phyloP scores from a whole-genome alignment of 1,140 invertebrate species.

The Hylaeus anthracinus region DNA sequence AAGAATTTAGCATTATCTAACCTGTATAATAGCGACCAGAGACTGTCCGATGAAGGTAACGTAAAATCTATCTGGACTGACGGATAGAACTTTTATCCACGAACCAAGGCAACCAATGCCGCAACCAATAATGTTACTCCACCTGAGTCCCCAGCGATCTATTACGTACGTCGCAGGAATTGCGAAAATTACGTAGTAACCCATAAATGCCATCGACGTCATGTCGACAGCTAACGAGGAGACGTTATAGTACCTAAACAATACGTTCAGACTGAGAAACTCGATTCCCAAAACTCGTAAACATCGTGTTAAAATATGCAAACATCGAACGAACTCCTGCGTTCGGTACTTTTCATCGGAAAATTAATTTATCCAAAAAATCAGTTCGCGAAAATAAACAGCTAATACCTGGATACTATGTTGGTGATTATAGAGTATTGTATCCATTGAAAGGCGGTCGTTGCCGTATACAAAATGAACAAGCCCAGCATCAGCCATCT shows the following conservation, averaged over 20 bases:
- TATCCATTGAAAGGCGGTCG: constrained; percentile 83
- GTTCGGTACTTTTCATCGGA: too few species aligned
- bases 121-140: constrained; percentile 74
- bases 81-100: constrained; percentile 87
- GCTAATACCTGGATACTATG: constrained; percentile 76
- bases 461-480: constrained; percentile 81
- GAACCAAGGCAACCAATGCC: constrained; percentile 82
- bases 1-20: constrained; percentile 62
- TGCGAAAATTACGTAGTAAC: constrained; percentile 85
- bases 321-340: too few species aligned
- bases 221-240: constrained; percentile 83
- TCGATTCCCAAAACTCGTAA: too few species aligned
- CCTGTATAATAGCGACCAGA: constrained; percentile 84
- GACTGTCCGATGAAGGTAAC: constrained; percentile 87
- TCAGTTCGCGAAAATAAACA: too few species aligned
- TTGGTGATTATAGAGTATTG: constrained; percentile 83
- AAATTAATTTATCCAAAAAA: too few species aligned
- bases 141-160: constrained; percentile 77
- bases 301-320: too few species aligned
- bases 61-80: constrained; percentile 83
- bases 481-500: constrained; percentile 84
- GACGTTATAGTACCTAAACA: constrained; percentile 81
- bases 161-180: constrained; percentile 86
- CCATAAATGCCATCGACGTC: constrained; percentile 88
- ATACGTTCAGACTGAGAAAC: not conserved